phyloP scores from a whole-genome alignment of 37 sponge, comb jelly and placozoan genomes.

The Trichoplax adhaerens region DNA sequence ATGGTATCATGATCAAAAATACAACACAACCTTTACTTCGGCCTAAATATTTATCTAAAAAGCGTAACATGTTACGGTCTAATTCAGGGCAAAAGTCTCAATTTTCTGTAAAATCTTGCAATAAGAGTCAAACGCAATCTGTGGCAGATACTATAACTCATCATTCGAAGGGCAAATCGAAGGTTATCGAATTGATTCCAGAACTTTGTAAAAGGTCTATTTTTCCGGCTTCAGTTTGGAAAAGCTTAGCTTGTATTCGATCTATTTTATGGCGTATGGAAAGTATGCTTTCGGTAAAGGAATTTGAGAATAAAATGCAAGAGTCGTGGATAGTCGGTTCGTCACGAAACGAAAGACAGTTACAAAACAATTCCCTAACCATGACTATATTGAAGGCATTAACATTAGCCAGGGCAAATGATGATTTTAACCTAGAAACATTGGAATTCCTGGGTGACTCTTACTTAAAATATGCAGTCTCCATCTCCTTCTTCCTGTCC shows the following conservation, averaged over 20 bases:
- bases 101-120: too few species aligned
- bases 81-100: too few species aligned
- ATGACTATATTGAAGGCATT: conserved; percentile 35
- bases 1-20: too few species aligned
- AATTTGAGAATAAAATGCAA: conserved; percentile 8
- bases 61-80: too few species aligned
- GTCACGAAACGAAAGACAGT: too few species aligned
- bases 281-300: conserved; percentile 32
- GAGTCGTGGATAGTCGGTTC: too few species aligned
- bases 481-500: conserved; percentile 25
- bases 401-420: conserved; percentile 47
- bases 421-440: conserved; percentile 63
- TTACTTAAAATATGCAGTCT: conserved; percentile 67
- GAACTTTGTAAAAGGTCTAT: conserved; percentile 41
- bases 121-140: too few species aligned
- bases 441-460: conserved; percentile 85
- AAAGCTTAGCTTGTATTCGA: conserved; percentile 47
- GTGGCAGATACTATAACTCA: too few species aligned
- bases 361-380: too few species aligned
- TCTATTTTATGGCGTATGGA: conserved; percentile 73
- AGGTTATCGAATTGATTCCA: conserved; percentile 28
- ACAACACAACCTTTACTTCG: too few species aligned
- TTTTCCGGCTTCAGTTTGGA: conserved; percentile 32
- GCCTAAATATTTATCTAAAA: too few species aligned
- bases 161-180: not conserved